Base-by-base conservation (phyloP, 2,113 vertebrate species). In the Parotia lawesii region DNA sequence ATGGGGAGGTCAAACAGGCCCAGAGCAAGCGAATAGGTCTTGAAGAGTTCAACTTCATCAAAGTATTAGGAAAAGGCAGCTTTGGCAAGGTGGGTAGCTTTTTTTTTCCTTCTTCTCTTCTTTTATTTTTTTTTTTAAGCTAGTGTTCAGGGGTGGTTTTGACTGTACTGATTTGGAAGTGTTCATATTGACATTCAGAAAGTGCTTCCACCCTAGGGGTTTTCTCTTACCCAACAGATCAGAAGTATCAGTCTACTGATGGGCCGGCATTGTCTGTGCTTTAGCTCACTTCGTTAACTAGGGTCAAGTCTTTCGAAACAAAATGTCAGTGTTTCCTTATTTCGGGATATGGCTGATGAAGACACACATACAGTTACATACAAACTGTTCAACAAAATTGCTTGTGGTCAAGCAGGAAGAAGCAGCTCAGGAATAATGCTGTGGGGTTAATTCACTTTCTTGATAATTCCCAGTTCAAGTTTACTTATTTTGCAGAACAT, bases 41-140 rank as follows among this genome's bases (percentile, higher is more conserved):
- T 48, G 98, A 99, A 73, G 99, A 99, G 95, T 99, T 99, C 97
- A 98, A 98, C 95, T 99, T 99, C 93, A 99, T 99, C 97, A 99
- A 99, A 97, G 99, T 99, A 83, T 98, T 99, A 96, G 99, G 99
- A 78, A 99, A 99, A 97, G 99, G 99, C 98, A 99, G 99, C 97
- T 99, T 99, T 82, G 99, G 99, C 95, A 99, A 99, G 98, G 99
- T 99, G 54, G 50, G 96, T 96, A n/a, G 38, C 21, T 23, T 79
- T 69, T 60, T 25, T 7, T 4, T 7, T 3, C 6, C 4, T 48
- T 24, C 7, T 54, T 45, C 24, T 24, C 7, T 18, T 33, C 2
- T 35, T 31, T 33, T 21, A 0, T 27, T 23, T 11, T 24, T 57
- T 57, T 20, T 37, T 53, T n/a, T 7, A 45, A 53, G 9, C 16